Evolutionary conservation across 2,888 invertebrate genomes (phyloP), one percentile per base, ranked within the genome.

Genomic region (Drosophila borborema): DNA sequence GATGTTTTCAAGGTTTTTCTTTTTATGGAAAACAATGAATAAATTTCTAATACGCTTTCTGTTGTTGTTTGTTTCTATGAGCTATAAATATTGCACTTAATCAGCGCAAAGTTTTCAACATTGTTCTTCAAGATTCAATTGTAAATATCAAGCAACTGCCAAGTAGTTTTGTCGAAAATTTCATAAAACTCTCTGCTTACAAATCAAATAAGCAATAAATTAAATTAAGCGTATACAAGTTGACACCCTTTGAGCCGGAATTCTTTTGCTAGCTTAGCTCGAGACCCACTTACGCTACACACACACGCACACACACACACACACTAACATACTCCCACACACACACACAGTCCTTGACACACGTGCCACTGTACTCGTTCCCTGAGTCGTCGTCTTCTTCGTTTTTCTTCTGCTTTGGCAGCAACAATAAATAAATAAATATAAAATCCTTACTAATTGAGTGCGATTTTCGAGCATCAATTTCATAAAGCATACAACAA

Each of bases 401-500:
- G 53, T 58, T 65, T 65, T 31, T 56, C 81, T 74, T 59, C 40
- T 72, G 55, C 66, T 54, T 48, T 56, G 56, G 63, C 78, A 74
- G 68, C 81, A 82, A 82, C 72, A 86, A 87, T 87, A 86, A 85
- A 90, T 87, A 86, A 85, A 90, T 86, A 89, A 89, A 87, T 89
- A 87, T 87, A 82, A 86, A 86, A 86, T 86, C 86, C 88, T 73
- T 80, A 86, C 87, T 87, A 87, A 87, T 87, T 87, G 87, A 87
- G 90, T 87, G 90, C 86, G 90, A 87, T 86, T 86, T 89, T 87
- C 86, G 83, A 88, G 84, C 89, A 87, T 90, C 86, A 90, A 88
- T 90, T 90, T 88, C 89, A 90, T 78, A 86, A 90, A 86, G 86
- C 86, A 82, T 61, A 88, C 78, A 75, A 60, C 66, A 62, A 72